Evolutionary conservation across 2,797 vertebrate species (phyloP).

Genomic region (Microtus agrestis): DNA sequence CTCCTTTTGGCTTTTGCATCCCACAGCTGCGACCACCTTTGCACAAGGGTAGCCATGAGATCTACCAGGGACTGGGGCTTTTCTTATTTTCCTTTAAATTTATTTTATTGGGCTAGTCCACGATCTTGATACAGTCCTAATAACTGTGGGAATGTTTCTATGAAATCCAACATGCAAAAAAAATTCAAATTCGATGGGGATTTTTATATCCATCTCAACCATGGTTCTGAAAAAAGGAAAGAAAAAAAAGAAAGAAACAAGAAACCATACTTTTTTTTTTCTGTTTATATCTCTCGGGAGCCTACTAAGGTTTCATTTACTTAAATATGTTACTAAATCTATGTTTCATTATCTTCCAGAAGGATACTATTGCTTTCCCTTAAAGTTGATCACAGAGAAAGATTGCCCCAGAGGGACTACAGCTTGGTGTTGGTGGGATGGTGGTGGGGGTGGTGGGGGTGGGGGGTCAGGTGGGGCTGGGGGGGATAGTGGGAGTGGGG

Average conservation of each 20-base stretch:
- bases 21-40: conserved; percentile 62
- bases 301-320: conserved; percentile 58
- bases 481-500: background rate
- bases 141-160: conserved; percentile 70
- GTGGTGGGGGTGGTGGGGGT: too few species aligned
- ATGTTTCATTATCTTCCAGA: conserved; percentile 5
- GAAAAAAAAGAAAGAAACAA: too few species aligned
- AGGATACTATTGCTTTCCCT: conserved; percentile 34
- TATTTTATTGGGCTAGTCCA: conserved; percentile 62
- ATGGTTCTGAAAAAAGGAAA: background rate
- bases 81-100: conserved; percentile 24
- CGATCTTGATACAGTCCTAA: conserved; percentile 56
- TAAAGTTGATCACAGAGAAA: background rate
- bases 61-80: background rate
- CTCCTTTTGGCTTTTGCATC: conserved; percentile 58
- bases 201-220: conserved; percentile 54
- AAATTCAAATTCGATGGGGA: background rate
- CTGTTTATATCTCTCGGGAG: background rate
- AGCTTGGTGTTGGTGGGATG: background rate
- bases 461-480: too few species aligned
- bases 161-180: conserved; percentile 67
- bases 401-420: background rate
- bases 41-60: conserved; percentile 46
- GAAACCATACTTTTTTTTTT: background rate
- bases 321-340: conserved; percentile 12